Evolutionary conservation across 2,797 vertebrate species (phyloP).

Genomic region (Alexandromys oeconomus): DNA sequence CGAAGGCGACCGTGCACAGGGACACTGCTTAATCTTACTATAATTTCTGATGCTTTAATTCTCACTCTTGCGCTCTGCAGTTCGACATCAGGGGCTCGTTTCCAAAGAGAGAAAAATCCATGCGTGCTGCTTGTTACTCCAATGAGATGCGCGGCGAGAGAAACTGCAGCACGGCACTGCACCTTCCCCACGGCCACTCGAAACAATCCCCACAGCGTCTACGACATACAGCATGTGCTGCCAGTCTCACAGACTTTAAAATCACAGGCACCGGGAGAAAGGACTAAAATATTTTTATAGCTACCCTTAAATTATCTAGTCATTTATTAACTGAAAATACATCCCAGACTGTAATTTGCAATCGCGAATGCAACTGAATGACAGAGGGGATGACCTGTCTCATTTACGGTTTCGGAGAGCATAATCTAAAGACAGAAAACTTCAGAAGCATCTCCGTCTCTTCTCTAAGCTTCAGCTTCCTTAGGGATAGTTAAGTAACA

Average conservation of each 20-base stretch:
- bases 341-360: not conserved
- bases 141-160: not conserved
- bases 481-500: not conserved
- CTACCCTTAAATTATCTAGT: constrained; percentile 48
- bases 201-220: not conserved
- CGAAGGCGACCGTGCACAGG: not conserved
- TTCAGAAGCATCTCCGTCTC: constrained; percentile 5
- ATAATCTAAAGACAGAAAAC: not conserved
- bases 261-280: constrained; percentile 50
- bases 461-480: constrained; percentile 20
- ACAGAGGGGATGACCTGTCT: constrained; percentile 32
- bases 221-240: not conserved
- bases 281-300: constrained; percentile 63
- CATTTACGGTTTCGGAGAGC: constrained; percentile 56
- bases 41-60: not conserved
- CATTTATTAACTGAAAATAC: constrained; percentile 23
- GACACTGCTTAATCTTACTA: not conserved
- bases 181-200: constrained; percentile 27
- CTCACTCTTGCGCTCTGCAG: not conserved
- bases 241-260: constrained; percentile 62
- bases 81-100: not conserved
- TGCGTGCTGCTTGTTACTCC: not conserved
- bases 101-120: not conserved
- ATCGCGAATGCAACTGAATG: not conserved
- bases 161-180: constrained; percentile 26